Percentiles rank a stretch among this genome's conserved stretches.
These are phyloP conservation scores for Etia nguti DNA, from an alignment of 2,113 vertebrate genomes.

Conservation along the genomic window DNA sequence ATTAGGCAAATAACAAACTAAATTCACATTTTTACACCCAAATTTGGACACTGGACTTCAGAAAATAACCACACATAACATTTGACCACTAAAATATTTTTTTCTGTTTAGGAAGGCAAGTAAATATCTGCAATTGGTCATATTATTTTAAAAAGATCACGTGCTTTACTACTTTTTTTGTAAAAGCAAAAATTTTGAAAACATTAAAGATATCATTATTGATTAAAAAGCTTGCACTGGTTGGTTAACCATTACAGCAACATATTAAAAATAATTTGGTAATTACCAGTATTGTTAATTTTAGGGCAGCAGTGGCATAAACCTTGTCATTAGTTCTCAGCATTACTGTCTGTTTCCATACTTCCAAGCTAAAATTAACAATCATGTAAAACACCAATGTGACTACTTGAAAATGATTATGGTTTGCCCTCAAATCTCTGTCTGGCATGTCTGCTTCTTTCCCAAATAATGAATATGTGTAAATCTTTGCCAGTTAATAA, in stretches of 20 bases:
- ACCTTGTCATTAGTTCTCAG: not conserved
- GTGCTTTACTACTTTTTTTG: not conserved
- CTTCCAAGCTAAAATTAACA: not conserved
- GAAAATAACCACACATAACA: not conserved
- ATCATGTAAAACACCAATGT: not conserved
- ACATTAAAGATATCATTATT: not conserved
- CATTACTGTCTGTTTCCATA: not conserved
- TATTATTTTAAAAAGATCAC: not conserved
- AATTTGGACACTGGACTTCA: not conserved
- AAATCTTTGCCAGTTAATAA: not conserved
- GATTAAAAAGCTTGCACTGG: not conserved
- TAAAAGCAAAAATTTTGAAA: not conserved
- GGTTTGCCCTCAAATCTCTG: not conserved
- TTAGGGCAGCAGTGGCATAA: not conserved
- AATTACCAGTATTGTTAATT: not conserved
- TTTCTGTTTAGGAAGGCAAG: not conserved
- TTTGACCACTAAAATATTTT: not conserved
- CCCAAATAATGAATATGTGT: not conserved
- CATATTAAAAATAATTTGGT: not conserved
- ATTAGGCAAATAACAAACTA: not conserved
- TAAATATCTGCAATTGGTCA: not conserved
- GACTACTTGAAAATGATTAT: not conserved
- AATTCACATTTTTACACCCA: not conserved
- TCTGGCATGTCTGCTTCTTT: not conserved
- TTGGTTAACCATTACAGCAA: not conserved